Conservation (phyloP, 2,113 vertebrate species). For the crab-eating macaque (Macaca fascicularis) region T2T-MFA8v1.1 NC_088395.1:85203501-85204000, state of each 20-base stretch:
- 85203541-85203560: neutral
- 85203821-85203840: neutral
- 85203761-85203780: neutral
- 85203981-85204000: neutral
- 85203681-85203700: neutral
- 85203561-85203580: neutral
- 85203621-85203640: neutral
- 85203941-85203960: neutral
- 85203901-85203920: neutral
- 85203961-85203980: neutral
- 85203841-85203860: neutral
- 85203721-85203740: neutral
- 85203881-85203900: slow-evolving; percentile 18
- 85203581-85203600: neutral
- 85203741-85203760: neutral
- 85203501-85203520: neutral
- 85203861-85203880: neutral
- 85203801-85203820: neutral
- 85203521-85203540: neutral
- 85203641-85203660: neutral
- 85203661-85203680: neutral
- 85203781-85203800: neutral
- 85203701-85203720: neutral
- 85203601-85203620: neutral
- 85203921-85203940: neutral